A percentile compares a stretch with the other conserved stretches of the same genome.
These are phyloP conservation scores for Ligdia adustata DNA, from an alignment of 2,888 invertebrate genomes.

Conservation along the genomic window DNA sequence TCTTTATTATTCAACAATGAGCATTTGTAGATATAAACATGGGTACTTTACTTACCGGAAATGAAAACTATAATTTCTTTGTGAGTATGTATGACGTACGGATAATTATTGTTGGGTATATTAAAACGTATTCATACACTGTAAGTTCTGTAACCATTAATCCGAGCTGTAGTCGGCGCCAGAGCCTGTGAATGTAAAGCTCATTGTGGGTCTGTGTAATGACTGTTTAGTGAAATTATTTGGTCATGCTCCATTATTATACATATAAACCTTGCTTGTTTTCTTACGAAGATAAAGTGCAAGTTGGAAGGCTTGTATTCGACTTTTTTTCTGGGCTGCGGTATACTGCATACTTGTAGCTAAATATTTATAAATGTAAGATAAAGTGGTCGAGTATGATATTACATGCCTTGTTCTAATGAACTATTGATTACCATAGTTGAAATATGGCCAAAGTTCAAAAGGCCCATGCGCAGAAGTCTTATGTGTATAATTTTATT, in stretches of 20 bases:
- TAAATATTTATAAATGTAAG: too few relatives aligned
- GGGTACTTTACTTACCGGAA: slow-evolving; percentile 49
- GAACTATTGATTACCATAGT: too few relatives aligned
- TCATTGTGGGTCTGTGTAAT: slow-evolving; percentile 24
- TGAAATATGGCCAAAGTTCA: too few relatives aligned
- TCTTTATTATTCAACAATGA: slow-evolving; percentile 28
- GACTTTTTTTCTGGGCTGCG: too few relatives aligned
- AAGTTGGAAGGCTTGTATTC: not conserved
- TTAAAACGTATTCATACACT: too few relatives aligned
- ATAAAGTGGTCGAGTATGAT: too few relatives aligned
- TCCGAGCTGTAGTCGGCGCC: slow-evolving; percentile 26
- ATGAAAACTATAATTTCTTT: slow-evolving; percentile 60
- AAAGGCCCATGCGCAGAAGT: too few relatives aligned
- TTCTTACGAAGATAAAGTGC: not conserved
- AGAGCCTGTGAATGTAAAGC: slow-evolving; percentile 28
- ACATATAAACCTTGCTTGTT: slow-evolving; percentile 6
- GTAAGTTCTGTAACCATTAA: slow-evolving; percentile 25
- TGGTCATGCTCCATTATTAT: slow-evolving; percentile 28
- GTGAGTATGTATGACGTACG: slow-evolving; percentile 44
- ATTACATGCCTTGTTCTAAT: too few relatives aligned
- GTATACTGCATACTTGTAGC: too few relatives aligned
- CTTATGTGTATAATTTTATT: too few relatives aligned
- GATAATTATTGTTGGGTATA: slow-evolving; percentile 58
- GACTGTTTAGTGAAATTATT: slow-evolving; percentile 28
- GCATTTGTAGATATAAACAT: slow-evolving; percentile 23